Evolutionary conservation across 2,113 vertebrate genomes (phyloP), one percentile per base, ranked within the genome.

Genomic region (Syrmaticus mikado): DNA sequence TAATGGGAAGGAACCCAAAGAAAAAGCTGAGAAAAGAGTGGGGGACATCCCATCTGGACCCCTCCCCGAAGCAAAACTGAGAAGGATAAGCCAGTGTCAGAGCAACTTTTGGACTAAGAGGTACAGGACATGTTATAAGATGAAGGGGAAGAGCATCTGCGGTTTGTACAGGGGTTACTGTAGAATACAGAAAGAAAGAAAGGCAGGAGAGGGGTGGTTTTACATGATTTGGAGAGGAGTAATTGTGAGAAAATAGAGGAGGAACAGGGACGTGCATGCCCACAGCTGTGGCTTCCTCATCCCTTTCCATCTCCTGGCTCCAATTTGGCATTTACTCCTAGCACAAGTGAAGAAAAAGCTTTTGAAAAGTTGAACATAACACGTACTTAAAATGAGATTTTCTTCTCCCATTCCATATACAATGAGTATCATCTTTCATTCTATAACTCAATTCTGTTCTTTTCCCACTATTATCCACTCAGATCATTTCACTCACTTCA

Each of bases 71-170:
- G 25, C 38, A 36, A 83, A 93, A 80, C 7, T 4, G 18, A 80
- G 19, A 32, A 30, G 0, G 0, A 13, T 6, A 0, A 58, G 17
- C 16, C 19, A 40, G 43, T 8, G 76, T 14, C 36, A 65, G 18
- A 82, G 8, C 36, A 57, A 11, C 38, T 67, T 55, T n/a, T 27
- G 45, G 45, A 46, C 24, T 10, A 13, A 41, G 15, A 6, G 6
- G 6, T 46, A 14, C 4, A 0, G 21, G 28, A 50, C 18, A 52
- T 6, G 16, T 14, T 30, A 19, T 3, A 3, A 27, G 28, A 80
- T 4, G 1, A 36, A 88, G 2, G 11, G 8, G 25, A 77, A 53
- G 4, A 8, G 5, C 22, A 73, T 28, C 12, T 60, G 13, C 7
- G 24, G 18, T 85, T 38, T 28, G 18, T 32, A 80, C 24, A 72